Evolutionary conservation across 2,888 invertebrate genomes (phyloP).

Genomic region (Pterostichus niger): DNA sequence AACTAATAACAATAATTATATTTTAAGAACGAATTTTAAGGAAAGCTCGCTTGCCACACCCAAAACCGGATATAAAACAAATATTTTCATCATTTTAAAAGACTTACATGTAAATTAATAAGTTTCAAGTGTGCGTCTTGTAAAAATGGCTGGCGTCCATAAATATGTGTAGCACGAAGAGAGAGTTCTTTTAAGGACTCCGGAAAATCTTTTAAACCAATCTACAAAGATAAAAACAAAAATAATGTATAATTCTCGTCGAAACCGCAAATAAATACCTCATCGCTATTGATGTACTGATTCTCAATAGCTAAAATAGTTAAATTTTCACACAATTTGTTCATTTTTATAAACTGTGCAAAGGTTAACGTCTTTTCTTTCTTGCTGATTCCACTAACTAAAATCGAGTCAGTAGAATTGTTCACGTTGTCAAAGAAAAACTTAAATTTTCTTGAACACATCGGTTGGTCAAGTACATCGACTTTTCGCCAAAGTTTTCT

Average conservation of each 20-base stretch:
- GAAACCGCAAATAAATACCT: conserved; percentile 67
- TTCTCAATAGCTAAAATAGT: conserved; percentile 74
- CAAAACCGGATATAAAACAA: not conserved
- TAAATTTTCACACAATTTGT: conserved; percentile 69
- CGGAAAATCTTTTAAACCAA: conserved; percentile 83
- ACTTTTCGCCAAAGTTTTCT: conserved; percentile 73
- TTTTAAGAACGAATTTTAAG: not conserved
- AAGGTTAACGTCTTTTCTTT: conserved; percentile 52
- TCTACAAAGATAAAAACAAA: conserved; percentile 75
- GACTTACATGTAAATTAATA: conserved; percentile 60
- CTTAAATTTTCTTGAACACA: conserved; percentile 71
- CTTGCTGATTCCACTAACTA: conserved; percentile 66
- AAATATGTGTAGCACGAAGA: conserved; percentile 77
- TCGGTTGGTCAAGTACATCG: conserved; percentile 72
- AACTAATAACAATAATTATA: not conserved
- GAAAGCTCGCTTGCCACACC: not conserved
- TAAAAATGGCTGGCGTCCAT: conserved; percentile 72
- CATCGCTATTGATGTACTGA: conserved; percentile 72
- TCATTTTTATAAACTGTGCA: conserved; percentile 58
- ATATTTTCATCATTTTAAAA: not conserved
- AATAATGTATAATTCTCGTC: not conserved
- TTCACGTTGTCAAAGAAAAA: conserved; percentile 72
- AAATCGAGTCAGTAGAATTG: conserved; percentile 70
- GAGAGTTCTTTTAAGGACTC: conserved; percentile 81
- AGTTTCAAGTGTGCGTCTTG: conserved; percentile 66